Evolutionary conservation across 2,888 invertebrate species (phyloP), one percentile per base, ranked within the genome.

Genomic region (Heliconius aoede): DNA sequence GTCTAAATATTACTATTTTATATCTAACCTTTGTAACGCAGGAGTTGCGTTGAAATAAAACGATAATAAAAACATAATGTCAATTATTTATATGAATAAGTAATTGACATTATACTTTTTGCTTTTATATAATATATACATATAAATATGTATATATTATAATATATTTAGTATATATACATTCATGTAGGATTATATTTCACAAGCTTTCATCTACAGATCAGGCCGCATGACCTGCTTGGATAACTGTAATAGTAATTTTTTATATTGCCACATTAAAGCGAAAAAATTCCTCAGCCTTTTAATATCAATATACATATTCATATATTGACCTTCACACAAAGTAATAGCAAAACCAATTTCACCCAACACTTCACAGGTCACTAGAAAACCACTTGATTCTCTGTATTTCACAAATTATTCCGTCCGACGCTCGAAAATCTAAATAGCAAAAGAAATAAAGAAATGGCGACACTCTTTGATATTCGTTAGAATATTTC

Each of bases 401-500:
- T 64, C 13, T 36, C n/a, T n/a, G 36, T 32, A 32, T 64, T 64
- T n/a, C 64, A n/a, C 62, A 30, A 62, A 28, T 30, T 62, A 24
- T 18, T 24, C 15, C 67, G 26, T 15, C n/a, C 15, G n/a, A 11
- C 51, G 62, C 15, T 51, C 32, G 46, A 40, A 24, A 73, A 40
- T 32, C 32, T 28, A 26, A 51, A 65, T 32, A 21, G 55, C 24
- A 32, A 30, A 36, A 36, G 36, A 32, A 71, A 65, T 51, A 73
- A 71, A 71, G 67, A 36, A 72, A 72, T 55, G 58, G 60, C 46
- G 36, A 74, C 36, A 72, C 65, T 74, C 58, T 71, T 72, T 72
- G 74, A 36, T 61, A 64, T 74, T 74, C 77, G 72, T 72, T 72
- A 72, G 72, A 60, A 67, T 65, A 74, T 73, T 77, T 65, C 74